A percentile compares a stretch with the other conserved stretches of the same genome.
Conservation (phyloP, 2,797 vertebrate species). For the Champsocephalus gunnari region DNA sequence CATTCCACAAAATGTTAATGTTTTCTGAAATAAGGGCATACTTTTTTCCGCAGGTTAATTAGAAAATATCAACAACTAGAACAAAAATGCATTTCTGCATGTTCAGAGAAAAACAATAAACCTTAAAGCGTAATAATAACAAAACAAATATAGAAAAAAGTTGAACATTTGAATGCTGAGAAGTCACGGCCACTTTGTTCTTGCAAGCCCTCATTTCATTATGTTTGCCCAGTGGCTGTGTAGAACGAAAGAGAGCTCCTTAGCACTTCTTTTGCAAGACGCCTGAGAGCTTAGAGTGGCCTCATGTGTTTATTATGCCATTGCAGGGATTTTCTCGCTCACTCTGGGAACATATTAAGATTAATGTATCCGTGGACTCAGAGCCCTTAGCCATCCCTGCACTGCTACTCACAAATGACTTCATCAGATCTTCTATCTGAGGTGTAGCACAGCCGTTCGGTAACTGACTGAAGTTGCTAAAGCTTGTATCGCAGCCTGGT, state of each 20-base stretch:
- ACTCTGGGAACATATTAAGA: constrained; percentile 52
- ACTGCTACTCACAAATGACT: constrained; percentile 42
- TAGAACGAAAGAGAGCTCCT: constrained; percentile 19
- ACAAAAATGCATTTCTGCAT: neutral
- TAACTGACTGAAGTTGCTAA: neutral
- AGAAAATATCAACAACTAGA: constrained; percentile 9
- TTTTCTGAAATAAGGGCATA: neutral
- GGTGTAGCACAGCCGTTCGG: constrained; percentile 23
- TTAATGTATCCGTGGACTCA: constrained; percentile 54
- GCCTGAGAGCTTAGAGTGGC: constrained; percentile 33
- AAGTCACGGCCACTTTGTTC: constrained; percentile 16
- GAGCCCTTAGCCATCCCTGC: constrained; percentile 35
- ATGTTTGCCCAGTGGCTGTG: constrained; percentile 18
- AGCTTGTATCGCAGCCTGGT: constrained; percentile 7
- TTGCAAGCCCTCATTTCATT: constrained; percentile 9
- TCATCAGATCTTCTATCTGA: constrained; percentile 41
- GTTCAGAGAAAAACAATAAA: constrained; percentile 14
- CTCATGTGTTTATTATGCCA: constrained; percentile 60
- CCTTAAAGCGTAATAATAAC: neutral
- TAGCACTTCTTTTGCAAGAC: constrained; percentile 42
- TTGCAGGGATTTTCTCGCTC: constrained; percentile 48
- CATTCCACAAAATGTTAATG: neutral
- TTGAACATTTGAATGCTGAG: neutral
- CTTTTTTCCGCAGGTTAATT: neutral
- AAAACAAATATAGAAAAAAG: neutral